Evolutionary conservation across 1,140 invertebrate species (phyloP), one percentile per base, ranked within the genome.

Genomic region (Eulimnadia texana): DNA sequence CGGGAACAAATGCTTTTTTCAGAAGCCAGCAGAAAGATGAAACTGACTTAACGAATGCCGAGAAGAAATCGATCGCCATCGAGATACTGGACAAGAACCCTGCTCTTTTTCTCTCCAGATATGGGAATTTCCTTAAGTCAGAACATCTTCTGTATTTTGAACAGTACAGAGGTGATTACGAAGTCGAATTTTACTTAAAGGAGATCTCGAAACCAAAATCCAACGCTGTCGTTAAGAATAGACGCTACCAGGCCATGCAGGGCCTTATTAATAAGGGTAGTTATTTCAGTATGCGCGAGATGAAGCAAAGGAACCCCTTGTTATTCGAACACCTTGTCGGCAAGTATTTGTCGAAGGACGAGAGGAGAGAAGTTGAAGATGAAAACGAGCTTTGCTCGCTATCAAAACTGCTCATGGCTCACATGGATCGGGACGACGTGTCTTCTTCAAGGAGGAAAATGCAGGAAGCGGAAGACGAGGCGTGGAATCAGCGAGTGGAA

Each of bases 201-300:
- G 68, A 77, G 65, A 65, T 65, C 20, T 65, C 69, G 56, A 61
- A 60, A 19, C 25, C 33, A 10, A 63, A 52, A 16, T 19, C 22
- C 19, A 63, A 74, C 63, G 78, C 81, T n/a, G 77, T 79, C 66
- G 73, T 84, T 0, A 88, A 83, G 71, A 93, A 94, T 72, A 76
- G 88, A 65, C 76, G 92, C 52, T 95, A 82, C 71, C 79, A 84
- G 69, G 91, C 90, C 10, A 74, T 95, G 68, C 81, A 88, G 66
- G 76, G 81, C 67, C 71, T 96, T 49, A 74, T 88, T 49, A 69
- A 74, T 23, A 78, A 84, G 61, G 78, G 84, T 47, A 76, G 80
- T 24, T 95, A 95, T 73, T 96, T 96, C 67, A 88, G 83, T 71
- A 89, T 94, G 70, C 81, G 80, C 62, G 87, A 92, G 78, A 96